phyloP scores from a whole-genome alignment of 2,113 vertebrate species.

The Plectropomus leopardus region DNA sequence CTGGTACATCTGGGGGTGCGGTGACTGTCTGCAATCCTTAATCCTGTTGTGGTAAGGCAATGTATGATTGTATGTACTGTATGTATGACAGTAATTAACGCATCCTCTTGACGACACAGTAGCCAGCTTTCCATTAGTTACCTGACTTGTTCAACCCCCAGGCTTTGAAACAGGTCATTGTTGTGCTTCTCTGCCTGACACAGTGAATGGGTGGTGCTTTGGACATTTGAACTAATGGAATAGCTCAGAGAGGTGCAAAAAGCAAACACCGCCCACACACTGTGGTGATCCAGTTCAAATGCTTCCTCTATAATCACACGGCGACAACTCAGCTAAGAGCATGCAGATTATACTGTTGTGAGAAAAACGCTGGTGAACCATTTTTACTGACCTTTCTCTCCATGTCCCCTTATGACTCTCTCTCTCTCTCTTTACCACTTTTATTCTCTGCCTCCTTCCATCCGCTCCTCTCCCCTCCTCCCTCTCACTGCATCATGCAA shows the following conservation, averaged over 20 bases:
- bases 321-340: constrained; percentile 58
- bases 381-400: constrained; percentile 43
- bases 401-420: constrained; percentile 28
- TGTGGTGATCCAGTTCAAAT: constrained; percentile 52
- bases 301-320: constrained; percentile 71
- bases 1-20: too few relatives aligned
- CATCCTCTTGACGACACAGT: background rate
- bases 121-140: constrained; percentile 1
- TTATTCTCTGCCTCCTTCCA: constrained; percentile 35
- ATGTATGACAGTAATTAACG: too few relatives aligned
- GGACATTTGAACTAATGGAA: constrained; percentile 65
- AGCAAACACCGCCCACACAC: constrained; percentile 60
- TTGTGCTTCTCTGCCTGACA: constrained; percentile 15
- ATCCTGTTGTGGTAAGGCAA: too few relatives aligned
- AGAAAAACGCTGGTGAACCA: constrained; percentile 7
- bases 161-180: constrained; percentile 19
- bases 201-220: constrained; percentile 47
- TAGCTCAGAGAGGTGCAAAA: constrained; percentile 63
- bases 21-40: background rate
- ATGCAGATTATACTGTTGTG: constrained; percentile 63
- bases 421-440: constrained; percentile 25
- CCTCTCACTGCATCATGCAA: constrained; percentile 31
- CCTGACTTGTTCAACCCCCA: background rate
- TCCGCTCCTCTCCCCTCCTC: constrained; percentile 12
- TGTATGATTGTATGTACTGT: too few relatives aligned